Conservation (phyloP, 2,888 invertebrate species). For the Sclerodermus sp. region DNA sequence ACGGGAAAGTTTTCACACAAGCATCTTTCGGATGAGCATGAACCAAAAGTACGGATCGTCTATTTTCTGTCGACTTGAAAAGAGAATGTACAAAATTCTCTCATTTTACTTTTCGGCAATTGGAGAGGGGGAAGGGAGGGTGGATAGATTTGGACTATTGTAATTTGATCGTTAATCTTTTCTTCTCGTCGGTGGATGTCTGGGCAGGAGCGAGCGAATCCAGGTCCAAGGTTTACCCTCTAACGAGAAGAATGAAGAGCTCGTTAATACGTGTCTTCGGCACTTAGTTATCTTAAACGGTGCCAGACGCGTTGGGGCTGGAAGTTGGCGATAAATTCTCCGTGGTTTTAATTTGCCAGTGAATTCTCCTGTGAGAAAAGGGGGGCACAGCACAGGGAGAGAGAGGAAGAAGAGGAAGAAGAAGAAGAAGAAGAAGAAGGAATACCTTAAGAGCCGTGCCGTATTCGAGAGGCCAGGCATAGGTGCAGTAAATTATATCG, state of each 20-base stretch:
- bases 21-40: too few species aligned
- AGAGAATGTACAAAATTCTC: too few species aligned
- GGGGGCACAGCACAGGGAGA: neutral
- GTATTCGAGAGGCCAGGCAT: constrained; percentile 39
- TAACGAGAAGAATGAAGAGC: constrained; percentile 29
- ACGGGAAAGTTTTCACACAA: too few species aligned
- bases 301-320: constrained; percentile 26
- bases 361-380: constrained; percentile 17
- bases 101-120: too few species aligned
- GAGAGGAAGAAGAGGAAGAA: constrained; percentile 12
- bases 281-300: constrained; percentile 36
- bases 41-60: too few species aligned
- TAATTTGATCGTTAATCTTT: constrained; percentile 17
- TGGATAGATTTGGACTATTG: too few species aligned
- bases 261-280: constrained; percentile 39
- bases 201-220: too few species aligned
- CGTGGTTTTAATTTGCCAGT: constrained; percentile 41
- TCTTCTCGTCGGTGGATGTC: constrained; percentile 6
- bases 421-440: constrained; percentile 7
- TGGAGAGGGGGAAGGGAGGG: too few species aligned
- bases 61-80: too few species aligned
- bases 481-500: constrained; percentile 44
- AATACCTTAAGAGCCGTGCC: constrained; percentile 21
- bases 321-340: constrained; percentile 34
- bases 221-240: too few species aligned